These are phyloP conservation scores for Hormiphora californensis DNA, from an alignment of 37 sponge, comb jelly and placozoan species.

Conservation along the genomic window DNA sequence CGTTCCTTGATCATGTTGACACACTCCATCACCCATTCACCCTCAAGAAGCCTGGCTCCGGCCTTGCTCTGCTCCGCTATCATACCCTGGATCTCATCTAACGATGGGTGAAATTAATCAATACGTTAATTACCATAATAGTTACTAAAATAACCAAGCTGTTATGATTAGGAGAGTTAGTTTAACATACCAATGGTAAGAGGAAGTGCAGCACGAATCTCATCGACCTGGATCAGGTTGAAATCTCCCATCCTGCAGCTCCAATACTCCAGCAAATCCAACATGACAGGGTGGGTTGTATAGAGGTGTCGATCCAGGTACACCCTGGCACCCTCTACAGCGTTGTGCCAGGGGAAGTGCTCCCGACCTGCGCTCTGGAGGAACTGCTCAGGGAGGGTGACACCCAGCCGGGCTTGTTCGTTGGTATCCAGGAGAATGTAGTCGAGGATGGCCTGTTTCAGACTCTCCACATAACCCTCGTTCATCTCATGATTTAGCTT, in stretches of 20 bases:
- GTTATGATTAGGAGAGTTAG: background rate
- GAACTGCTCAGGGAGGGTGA: background rate
- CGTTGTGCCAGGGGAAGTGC: constrained; percentile 7
- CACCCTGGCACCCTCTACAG: background rate
- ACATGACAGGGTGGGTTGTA: constrained; percentile 20
- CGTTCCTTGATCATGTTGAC: background rate
- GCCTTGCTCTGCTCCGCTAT: constrained; percentile 24
- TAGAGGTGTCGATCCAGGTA: background rate
- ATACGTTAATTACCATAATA: background rate
- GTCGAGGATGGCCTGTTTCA: constrained; percentile 43
- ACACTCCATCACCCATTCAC: background rate
- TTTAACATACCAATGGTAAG: background rate
- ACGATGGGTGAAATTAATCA: background rate
- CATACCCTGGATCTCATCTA: constrained; percentile 12
- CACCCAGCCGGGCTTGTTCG: constrained; percentile 14
- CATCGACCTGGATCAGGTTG: constrained; percentile 12
- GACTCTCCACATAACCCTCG: background rate
- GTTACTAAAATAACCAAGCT: background rate
- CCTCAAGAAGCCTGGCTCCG: background rate
- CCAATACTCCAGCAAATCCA: constrained; percentile 32
- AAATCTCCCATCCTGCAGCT: background rate
- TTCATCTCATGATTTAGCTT: constrained; percentile 6
- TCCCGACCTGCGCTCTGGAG: background rate
- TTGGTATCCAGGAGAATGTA: constrained; percentile 30
- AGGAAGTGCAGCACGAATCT: background rate